Percentiles rank a stretch among this genome's conserved stretches.
Conservation (phyloP, 2,888 invertebrate species). For the Matsumyia berberina region DNA sequence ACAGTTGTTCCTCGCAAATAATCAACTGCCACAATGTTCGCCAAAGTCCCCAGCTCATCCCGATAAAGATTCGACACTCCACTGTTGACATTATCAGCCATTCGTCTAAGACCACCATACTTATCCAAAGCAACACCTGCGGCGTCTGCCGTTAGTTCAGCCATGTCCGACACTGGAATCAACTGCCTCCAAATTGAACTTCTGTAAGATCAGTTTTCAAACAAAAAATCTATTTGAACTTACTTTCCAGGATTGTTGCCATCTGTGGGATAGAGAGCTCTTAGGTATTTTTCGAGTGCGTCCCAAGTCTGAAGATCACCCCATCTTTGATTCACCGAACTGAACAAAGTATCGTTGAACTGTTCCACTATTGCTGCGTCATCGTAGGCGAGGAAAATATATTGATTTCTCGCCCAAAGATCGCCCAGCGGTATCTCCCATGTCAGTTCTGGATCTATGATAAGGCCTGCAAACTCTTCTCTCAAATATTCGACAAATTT, state of each 20-base stretch:
- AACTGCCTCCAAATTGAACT: slow-evolving; percentile 51
- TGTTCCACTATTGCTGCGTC: slow-evolving; percentile 79
- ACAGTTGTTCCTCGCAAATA: slow-evolving; percentile 86
- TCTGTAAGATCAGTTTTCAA: slow-evolving; percentile 37
- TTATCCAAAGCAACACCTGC: slow-evolving; percentile 85
- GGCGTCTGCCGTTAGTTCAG: slow-evolving; percentile 86
- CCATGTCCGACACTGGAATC: slow-evolving; percentile 86
- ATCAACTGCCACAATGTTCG: slow-evolving; percentile 86
- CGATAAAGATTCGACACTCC: slow-evolving; percentile 85
- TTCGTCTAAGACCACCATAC: slow-evolving; percentile 85
- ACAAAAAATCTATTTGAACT: slow-evolving; percentile 80
- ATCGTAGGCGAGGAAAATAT: slow-evolving; percentile 84
- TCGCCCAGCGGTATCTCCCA: slow-evolving; percentile 83
- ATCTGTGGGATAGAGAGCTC: slow-evolving; percentile 48
- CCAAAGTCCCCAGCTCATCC: slow-evolving; percentile 83
- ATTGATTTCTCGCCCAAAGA: slow-evolving; percentile 83
- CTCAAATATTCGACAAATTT: slow-evolving; percentile 25
- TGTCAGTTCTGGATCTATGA: slow-evolving; percentile 83
- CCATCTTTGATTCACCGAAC: slow-evolving; percentile 86
- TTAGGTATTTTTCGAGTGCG: slow-evolving; percentile 85
- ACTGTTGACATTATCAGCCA: slow-evolving; percentile 86
- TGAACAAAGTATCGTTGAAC: slow-evolving; percentile 83
- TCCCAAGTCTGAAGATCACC: slow-evolving; percentile 86
- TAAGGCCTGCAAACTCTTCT: slow-evolving; percentile 82
- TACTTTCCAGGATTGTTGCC: too few species aligned